These are phyloP conservation scores for Tenebrosternarchus preto DNA, from an alignment of 2,113 vertebrate species.

Conservation along the genomic window DNA sequence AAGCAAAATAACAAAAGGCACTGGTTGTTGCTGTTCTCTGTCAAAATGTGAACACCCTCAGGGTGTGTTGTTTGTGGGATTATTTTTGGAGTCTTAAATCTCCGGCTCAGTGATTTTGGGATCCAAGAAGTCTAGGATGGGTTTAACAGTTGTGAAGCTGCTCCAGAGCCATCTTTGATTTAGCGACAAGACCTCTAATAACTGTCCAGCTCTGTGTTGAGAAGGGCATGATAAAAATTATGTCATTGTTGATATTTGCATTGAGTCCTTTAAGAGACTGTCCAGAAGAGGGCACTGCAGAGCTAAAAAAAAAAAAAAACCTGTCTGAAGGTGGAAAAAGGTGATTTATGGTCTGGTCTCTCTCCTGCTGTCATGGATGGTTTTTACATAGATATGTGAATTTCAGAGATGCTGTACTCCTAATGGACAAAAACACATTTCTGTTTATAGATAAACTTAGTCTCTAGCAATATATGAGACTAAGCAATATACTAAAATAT, in stretches of 20 bases:
- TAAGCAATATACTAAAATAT: not conserved
- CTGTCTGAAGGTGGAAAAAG: not conserved
- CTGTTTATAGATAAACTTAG: not conserved
- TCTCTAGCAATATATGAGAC: not conserved
- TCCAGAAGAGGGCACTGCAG: not conserved
- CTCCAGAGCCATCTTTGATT: not conserved
- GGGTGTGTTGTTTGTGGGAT: not conserved
- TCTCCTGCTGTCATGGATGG: not conserved
- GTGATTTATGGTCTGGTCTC: not conserved
- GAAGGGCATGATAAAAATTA: not conserved
- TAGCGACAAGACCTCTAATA: not conserved
- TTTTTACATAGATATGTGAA: not conserved
- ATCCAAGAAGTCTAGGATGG: not conserved
- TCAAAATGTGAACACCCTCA: constrained; percentile 7
- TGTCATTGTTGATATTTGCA: not conserved
- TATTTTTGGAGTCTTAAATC: not conserved
- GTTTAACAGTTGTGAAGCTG: not conserved
- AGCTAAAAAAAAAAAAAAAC: no score
- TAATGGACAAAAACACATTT: not conserved
- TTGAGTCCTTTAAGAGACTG: not conserved
- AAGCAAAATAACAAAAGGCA: not conserved
- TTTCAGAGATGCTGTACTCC: no score
- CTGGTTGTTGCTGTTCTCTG: not conserved
- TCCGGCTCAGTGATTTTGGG: not conserved
- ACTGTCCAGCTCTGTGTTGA: not conserved